Evolutionary conservation across 37 sponge, comb jelly and placozoan genomes (phyloP).

Genomic region (Dysidea cf. avara): DNA sequence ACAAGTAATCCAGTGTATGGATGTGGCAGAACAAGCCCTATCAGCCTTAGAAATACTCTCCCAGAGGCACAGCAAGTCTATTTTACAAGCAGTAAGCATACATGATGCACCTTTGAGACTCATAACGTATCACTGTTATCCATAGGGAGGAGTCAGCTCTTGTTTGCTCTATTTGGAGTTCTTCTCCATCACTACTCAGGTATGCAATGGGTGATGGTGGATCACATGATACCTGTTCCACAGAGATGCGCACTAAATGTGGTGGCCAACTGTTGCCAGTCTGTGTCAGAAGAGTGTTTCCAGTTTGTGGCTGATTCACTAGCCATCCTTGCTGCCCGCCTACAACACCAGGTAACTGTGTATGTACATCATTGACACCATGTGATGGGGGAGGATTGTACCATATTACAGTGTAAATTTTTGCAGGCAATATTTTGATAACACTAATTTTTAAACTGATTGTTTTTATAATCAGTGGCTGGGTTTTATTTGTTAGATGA

Average conservation of each 20-base stretch:
- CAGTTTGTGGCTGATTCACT: slow-evolving; percentile 67
- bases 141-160: slow-evolving; percentile 87
- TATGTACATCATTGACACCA: too few relatives aligned
- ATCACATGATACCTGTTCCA: neutral
- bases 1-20: slow-evolving; percentile 89
- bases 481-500: too few relatives aligned
- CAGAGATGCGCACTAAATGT: slow-evolving; percentile 84
- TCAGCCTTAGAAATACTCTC: slow-evolving; percentile 89
- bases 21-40: slow-evolving; percentile 98
- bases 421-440: too few relatives aligned
- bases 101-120: neutral
- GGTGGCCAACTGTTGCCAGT: slow-evolving; percentile 91
- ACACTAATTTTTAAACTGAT: too few relatives aligned
- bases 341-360: slow-evolving; percentile 74
- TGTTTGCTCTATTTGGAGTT: slow-evolving; percentile 92
- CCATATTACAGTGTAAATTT: too few relatives aligned
- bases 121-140: too few relatives aligned
- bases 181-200: slow-evolving; percentile 91
- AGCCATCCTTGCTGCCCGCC: slow-evolving; percentile 67
- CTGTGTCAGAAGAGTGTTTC: slow-evolving; percentile 74
- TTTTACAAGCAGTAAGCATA: slow-evolving; percentile 83
- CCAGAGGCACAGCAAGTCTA: slow-evolving; percentile 71
- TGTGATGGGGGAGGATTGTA: too few relatives aligned
- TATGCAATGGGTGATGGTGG: slow-evolving; percentile 1
- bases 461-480: too few relatives aligned